Evolutionary conservation across 2,888 invertebrate genomes (phyloP).

Genomic region (Cantharis lateralis): DNA sequence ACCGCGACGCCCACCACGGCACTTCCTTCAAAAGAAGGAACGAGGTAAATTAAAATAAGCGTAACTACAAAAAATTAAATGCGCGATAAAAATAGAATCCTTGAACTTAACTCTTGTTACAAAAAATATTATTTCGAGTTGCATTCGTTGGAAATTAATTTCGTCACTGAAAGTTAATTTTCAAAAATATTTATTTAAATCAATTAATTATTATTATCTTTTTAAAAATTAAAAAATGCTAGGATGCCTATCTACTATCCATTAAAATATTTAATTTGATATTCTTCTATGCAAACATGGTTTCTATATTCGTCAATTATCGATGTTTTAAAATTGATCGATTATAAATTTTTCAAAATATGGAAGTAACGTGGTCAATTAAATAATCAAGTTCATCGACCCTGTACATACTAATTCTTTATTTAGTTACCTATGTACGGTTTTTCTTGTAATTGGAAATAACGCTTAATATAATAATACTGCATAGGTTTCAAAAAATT

Average conservation of each 20-base stretch:
- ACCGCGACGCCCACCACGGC: slow-evolving; percentile 59
- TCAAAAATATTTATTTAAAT: neutral
- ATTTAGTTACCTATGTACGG: neutral
- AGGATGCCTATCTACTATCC: no score
- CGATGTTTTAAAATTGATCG: neutral
- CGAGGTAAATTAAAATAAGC: slow-evolving; percentile 37
- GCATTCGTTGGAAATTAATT: neutral
- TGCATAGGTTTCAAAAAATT: no score
- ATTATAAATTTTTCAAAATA: neutral
- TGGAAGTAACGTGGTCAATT: neutral
- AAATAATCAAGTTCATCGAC: neutral
- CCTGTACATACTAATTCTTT: neutral
- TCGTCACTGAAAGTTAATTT: neutral
- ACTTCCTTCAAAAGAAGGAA: slow-evolving; percentile 43
- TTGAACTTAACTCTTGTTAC: neutral
- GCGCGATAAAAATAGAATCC: neutral
- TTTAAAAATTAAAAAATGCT: no score
- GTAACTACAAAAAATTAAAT: neutral
- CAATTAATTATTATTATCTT: neutral
- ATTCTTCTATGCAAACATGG: no score
- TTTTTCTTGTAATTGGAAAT: neutral
- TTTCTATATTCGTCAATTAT: neutral
- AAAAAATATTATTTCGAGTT: neutral
- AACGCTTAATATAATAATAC: no score
- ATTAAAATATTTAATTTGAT: no score